Conservation (phyloP, 2,113 vertebrate species). For the Sorex fumeus region DNA sequence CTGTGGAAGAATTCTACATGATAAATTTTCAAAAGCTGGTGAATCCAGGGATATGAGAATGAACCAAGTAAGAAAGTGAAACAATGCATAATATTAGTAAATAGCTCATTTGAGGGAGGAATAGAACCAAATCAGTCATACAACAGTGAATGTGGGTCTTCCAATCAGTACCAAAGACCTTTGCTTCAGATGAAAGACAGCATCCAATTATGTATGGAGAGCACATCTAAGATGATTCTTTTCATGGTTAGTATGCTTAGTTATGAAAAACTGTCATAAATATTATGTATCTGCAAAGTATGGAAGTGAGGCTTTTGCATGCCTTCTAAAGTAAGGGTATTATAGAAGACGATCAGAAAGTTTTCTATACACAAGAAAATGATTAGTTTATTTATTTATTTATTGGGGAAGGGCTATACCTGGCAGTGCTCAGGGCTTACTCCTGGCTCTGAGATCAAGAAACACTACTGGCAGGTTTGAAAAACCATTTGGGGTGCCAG, state of each 20-base stretch:
- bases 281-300: neutral
- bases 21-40: neutral
- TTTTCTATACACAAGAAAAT: neutral
- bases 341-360: neutral
- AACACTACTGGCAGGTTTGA: too few species aligned
- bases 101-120: neutral
- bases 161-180: neutral
- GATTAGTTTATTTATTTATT: neutral
- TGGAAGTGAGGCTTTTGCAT: neutral
- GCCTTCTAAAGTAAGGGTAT: neutral
- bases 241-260: too few species aligned
- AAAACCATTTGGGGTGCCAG: too few species aligned
- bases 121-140: neutral
- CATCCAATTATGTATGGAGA: neutral
- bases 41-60: neutral
- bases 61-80: neutral
- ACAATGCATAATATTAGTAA: neutral
- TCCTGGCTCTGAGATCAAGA: too few species aligned
- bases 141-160: neutral
- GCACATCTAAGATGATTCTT: neutral
- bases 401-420: too few species aligned
- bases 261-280: neutral
- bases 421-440: too few species aligned
- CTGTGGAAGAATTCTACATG: neutral
- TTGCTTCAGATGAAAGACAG: neutral